Evolutionary conservation across 2,113 vertebrate genomes (phyloP), one percentile per base, ranked within the genome.

Genomic region (Dicentrarchus labrax): DNA sequence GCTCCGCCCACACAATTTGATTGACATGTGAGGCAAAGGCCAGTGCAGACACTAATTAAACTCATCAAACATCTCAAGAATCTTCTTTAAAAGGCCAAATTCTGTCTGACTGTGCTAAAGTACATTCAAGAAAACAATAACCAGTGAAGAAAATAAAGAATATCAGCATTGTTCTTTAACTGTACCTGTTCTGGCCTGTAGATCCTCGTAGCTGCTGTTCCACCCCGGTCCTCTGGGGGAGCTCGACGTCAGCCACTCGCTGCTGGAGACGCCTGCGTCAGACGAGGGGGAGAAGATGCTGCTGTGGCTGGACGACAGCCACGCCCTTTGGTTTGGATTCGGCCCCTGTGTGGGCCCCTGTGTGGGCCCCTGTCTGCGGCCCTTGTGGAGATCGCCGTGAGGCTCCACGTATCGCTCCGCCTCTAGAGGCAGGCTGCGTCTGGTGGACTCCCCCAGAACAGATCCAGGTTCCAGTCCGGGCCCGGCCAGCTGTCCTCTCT

Each of bases 141-240:
- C 30, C 30, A 30, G 30, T 30, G 30, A 30, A 30, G 30, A 16
- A 48, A 47, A 67, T 19, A n/a, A 0, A 59, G 1, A 24, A 24
- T 24, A 51, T 47, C 45, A 54, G 17, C 54, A 30, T 5, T 43
- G 36, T 30, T 39, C 30, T 30, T 30, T 30, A 30, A 10, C 6
- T 0, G 1, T 80, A 93, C 88, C 91, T 72, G 74, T 15, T 73
- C 5, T 19, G 13, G 24, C 50, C 50, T 59, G 82, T 1, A 87
- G 80, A 0, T 73, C 86, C 10, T 92, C 92, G 0, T 60, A 70
- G 80, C 90, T 94, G 77, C 87, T 86, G 71, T 57, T 79, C 78
- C 82, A 76, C 13, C 59, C 60, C 0, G 76, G 12, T 10, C 41
- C 80, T 68, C 43, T 54, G 8, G 78, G 12, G 24, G 85, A 84